These are phyloP conservation scores for Montipora capitata DNA, from an alignment of 92 coral and sea anemone genomes.

Conservation along the genomic window DNA sequence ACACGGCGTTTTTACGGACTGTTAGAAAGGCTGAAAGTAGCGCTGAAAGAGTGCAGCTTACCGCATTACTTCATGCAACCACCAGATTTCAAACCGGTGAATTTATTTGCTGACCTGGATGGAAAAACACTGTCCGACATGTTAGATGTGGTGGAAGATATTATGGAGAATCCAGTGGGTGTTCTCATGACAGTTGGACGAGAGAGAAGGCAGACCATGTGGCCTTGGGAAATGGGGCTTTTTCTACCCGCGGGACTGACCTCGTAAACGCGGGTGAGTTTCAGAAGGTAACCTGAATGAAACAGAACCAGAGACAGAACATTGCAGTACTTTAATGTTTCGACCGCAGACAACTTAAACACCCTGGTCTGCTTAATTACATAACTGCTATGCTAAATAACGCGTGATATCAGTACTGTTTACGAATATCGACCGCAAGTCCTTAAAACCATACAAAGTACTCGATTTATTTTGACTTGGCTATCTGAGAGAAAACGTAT, in stretches of 20 bases:
- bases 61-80: slow-evolving; percentile 99
- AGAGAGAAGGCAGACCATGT: slow-evolving; percentile 89
- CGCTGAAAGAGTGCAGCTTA: slow-evolving; percentile 85
- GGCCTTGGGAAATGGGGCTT: slow-evolving; percentile 99
- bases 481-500: too few species aligned
- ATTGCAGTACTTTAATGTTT: too few species aligned
- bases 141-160: slow-evolving; percentile 89
- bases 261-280: slow-evolving; percentile 36
- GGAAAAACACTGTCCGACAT: slow-evolving; percentile 96
- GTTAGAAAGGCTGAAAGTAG: slow-evolving; percentile 76
- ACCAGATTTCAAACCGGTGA: slow-evolving; percentile 94
- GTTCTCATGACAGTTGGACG: slow-evolving; percentile 86
- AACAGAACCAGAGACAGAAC: too few species aligned
- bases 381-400: neutral
- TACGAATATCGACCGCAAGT: neutral
- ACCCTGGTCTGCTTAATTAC: neutral
- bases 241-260: slow-evolving; percentile 81
- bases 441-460: too few species aligned
- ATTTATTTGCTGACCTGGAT: slow-evolving; percentile 90
- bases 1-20: slow-evolving; percentile 89
- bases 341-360: too few species aligned
- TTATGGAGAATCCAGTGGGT: slow-evolving; percentile 86
- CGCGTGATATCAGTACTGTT: neutral
- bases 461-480: too few species aligned
- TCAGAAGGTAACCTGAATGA: too few species aligned